A percentile compares a stretch with the other conserved stretches of the same genome.
Conservation (phyloP, 2,113 vertebrate species). For the Gyps fulvus region DNA sequence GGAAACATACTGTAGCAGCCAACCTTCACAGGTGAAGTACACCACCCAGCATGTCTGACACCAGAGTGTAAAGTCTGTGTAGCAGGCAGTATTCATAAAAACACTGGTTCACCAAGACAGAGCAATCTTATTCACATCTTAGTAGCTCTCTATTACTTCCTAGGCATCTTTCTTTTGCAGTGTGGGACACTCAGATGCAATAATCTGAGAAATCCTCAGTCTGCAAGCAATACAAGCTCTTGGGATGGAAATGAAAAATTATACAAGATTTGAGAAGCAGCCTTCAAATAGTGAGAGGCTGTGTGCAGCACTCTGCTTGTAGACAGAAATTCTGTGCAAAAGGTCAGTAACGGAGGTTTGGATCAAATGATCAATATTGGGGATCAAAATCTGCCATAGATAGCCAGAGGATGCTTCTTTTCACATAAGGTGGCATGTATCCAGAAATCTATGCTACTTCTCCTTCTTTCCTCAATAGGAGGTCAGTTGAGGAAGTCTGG, state of each 20-base stretch:
- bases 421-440: not conserved
- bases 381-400: not conserved
- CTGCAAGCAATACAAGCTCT: not conserved
- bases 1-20: not conserved
- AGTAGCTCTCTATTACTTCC: not conserved
- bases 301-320: not conserved
- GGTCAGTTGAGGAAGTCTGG: not conserved
- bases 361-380: not conserved
- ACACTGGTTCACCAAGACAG: not conserved
- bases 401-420: not conserved
- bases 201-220: not conserved
- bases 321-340: not conserved
- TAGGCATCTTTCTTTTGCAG: not conserved
- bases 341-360: not conserved
- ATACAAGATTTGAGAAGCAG: not conserved
- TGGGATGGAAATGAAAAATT: not conserved
- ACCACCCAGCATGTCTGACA: not conserved
- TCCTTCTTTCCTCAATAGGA: not conserved
- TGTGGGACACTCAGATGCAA: not conserved
- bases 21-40: not conserved
- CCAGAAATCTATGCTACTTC: not conserved
- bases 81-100: not conserved
- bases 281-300: not conserved
- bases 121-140: not conserved
- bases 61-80: not conserved